Evolutionary conservation across 2,888 invertebrate species (phyloP).

Genomic region (Trypoxylon attenuatum): DNA sequence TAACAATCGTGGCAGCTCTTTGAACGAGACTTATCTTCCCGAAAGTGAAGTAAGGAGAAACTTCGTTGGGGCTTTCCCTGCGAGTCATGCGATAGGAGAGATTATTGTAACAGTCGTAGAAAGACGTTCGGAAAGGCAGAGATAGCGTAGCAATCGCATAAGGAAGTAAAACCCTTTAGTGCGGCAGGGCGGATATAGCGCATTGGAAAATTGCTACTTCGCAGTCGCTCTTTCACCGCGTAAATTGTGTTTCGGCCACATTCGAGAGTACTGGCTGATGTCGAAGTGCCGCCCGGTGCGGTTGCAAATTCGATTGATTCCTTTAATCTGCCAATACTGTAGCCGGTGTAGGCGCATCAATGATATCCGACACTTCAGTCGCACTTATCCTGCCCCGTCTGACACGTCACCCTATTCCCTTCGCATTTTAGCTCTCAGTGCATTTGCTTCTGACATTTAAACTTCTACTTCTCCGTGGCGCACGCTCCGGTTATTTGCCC

Average conservation of each 20-base stretch:
- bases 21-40: conserved; percentile 2
- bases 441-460: conserved; percentile 1
- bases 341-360: neutral
- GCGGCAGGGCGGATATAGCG: conserved; percentile 9
- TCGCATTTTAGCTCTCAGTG: neutral
- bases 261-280: conserved; percentile 2
- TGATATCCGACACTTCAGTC: neutral
- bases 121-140: conserved; percentile 6
- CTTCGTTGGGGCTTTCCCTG: neutral
- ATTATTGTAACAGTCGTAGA: conserved; percentile 1
- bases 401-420: neutral
- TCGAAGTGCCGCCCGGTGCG: neutral
- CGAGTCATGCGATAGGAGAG: conserved; percentile 1
- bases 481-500: conserved; percentile 1
- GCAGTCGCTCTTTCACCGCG: conserved; percentile 8
- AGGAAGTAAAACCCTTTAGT: neutral
- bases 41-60: conserved; percentile 7
- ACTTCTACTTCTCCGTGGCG: conserved; percentile 7
- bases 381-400: neutral
- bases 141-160: neutral
- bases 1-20: neutral
- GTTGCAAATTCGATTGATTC: neutral
- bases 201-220: conserved; percentile 30
- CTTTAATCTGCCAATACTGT: conserved; percentile 1
- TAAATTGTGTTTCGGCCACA: conserved; percentile 12